phyloP scores from a whole-genome alignment of 2,797 vertebrate species.

The Cynopterus sphinx region DNA sequence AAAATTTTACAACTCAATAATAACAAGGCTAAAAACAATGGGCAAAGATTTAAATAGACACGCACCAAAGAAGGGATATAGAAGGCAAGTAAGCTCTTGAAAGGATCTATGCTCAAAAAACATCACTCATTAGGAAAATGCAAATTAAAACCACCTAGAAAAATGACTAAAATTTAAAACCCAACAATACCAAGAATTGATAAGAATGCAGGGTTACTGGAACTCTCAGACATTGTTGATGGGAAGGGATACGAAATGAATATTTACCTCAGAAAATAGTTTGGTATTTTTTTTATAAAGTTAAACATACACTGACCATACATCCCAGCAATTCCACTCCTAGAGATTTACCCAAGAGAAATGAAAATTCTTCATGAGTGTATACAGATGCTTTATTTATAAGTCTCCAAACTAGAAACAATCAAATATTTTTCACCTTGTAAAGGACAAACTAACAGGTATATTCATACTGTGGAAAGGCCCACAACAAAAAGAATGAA shows the following conservation, averaged over 20 bases:
- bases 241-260: background rate
- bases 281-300: background rate
- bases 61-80: background rate
- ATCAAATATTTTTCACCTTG: constrained; percentile 8
- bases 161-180: background rate
- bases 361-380: background rate
- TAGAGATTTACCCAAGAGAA: background rate
- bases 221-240: background rate
- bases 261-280: background rate
- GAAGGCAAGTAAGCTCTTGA: background rate
- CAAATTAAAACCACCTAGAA: background rate
- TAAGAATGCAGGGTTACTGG: background rate
- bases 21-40: background rate
- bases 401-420: background rate
- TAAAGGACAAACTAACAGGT: background rate
- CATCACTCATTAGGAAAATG: background rate
- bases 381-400: background rate
- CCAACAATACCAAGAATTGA: background rate
- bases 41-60: background rate
- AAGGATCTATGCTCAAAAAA: background rate
- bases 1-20: background rate
- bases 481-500: background rate
- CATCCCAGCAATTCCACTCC: background rate
- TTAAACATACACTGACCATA: background rate
- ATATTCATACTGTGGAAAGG: background rate